phyloP scores from a whole-genome alignment of 1,140 invertebrate species.

The Pantala flavescens region DNA sequence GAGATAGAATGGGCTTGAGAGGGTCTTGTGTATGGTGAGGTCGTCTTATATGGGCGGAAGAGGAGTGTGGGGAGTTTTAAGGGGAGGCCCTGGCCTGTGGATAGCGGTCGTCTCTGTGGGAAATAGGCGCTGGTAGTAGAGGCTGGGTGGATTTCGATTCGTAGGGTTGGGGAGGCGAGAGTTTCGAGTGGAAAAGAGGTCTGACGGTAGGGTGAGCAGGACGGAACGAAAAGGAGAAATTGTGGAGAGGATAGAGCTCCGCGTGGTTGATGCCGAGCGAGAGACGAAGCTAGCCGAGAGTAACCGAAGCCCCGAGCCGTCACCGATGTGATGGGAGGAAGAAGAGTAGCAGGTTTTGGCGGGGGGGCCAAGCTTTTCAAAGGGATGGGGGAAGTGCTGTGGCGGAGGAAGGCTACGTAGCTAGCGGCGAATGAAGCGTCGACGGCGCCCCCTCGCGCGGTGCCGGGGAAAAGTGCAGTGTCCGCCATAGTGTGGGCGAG shows the following conservation, averaged over 20 bases:
- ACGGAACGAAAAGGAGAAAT: neutral
- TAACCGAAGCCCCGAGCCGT: conserved; percentile 5
- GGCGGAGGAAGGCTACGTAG: conserved; percentile 1
- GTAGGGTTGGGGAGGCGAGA: neutral
- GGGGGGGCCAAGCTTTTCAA: conserved; percentile 6
- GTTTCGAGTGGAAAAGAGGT: neutral
- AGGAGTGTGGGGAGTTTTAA: neutral
- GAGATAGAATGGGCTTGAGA: neutral
- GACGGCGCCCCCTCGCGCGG: neutral
- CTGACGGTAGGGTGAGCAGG: neutral
- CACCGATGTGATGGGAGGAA: conserved; percentile 7
- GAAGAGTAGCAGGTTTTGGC: conserved; percentile 7
- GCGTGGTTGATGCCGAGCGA: neutral
- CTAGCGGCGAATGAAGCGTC: conserved; percentile 1
- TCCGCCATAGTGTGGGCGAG: conserved; percentile 1
- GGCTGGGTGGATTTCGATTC: neutral
- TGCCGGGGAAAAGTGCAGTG: conserved; percentile 2
- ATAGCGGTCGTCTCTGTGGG: conserved; percentile 2
- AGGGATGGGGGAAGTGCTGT: neutral
- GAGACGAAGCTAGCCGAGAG: neutral
- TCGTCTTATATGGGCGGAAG: conserved; percentile 3
- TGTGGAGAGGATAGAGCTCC: conserved; percentile 3
- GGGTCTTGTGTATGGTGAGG: neutral
- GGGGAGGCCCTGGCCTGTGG: neutral
- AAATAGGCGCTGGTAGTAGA: neutral